Evolutionary conservation across 2,888 invertebrate genomes (phyloP), one percentile per base, ranked within the genome.

Genomic region (Autographa gamma): DNA sequence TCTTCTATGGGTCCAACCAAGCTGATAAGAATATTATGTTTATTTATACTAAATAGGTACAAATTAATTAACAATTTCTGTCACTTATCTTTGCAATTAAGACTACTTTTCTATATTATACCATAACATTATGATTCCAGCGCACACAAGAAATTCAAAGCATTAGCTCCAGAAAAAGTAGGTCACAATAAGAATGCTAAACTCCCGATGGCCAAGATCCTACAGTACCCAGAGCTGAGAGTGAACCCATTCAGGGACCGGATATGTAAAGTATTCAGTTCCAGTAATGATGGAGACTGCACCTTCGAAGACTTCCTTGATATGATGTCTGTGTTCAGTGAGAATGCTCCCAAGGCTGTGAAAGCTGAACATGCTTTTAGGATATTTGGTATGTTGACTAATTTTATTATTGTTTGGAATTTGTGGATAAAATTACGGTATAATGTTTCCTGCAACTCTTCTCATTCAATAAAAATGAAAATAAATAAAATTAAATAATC

Each of bases 301-400:
- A 98, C 98, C 0, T 99, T 99, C 93, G 99, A 99, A 92, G 99
- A 99, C 91, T 99, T 99, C 89, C 96, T 99, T 4, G 99, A 99
- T 87, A 99, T 99, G 99, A 98, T 99, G 98, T 99, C 98, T 0
- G 98, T 99, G 19, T 98, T 99, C 85, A 98, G 98, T 89, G 98
- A 98, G 85, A 97, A 97, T 86, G 98, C 99, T 11, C 99, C 99
- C 0, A 97, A 98, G 85, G 97, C 98, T 77, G 98, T 99, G 0
- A 99, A 99, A 92, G 98, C 99, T 16, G 98, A 98, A 90, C 99
- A 99, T 95, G 99, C 99, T 4, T 99, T 99, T 94, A 96, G 98
- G 90, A 98, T 99, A 93, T 99, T 98, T 96, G 99, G 99, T 98
- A 96, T 94, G 25, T 25, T 25, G 3, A 25, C n/a, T n/a, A n/a